Evolutionary conservation across 2,888 invertebrate species (phyloP), one percentile per base, ranked within the genome.

Genomic region (Willowsia nigromaculata): DNA sequence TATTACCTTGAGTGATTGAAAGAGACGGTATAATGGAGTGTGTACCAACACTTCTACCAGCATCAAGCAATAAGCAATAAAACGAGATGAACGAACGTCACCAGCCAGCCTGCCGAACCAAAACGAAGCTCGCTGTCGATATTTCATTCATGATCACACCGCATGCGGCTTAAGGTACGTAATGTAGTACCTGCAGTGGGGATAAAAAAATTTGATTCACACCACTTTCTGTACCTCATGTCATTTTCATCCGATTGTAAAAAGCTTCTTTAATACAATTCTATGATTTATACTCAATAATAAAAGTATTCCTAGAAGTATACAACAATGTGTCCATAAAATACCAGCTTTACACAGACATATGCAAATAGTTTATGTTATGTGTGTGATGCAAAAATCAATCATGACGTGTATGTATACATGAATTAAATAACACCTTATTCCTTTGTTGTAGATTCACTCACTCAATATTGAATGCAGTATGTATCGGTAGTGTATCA

Each of bases 1-100:
- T 89, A 89, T 89, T 85, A 59, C 85, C 71, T 71, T 80, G 78
- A 85, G 84, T 85, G 88, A 88, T 84, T 88, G 88, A 76, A 47
- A 56, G 71, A 65, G 83, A 84, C 50, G 78, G 56, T 83, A 71
- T 88, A 84, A 88, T 89, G 80, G 84, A 85, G 84, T 80, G 80
- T 82, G 83, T 76, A 59, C 18, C 62, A 89, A 88, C 88, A 89
- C 89, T 89, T 89, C 47, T 25, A 74, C 50, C 47, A 76, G 50
- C 83, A 81, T 81, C 78, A 30, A 83, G 74, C 74, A 84, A 56
- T 84, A 71, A 84, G 71, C 83, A 68, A 83, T 83, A 84, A 84
- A 68, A 81, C 43, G 27, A 62, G 62, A 81, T 74, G 47, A 74
- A 74, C 47, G 62, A 81, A 81, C 81, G 43, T 81, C 81, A 81